These are phyloP conservation scores for Leucoma salicis DNA, from an alignment of 2,888 invertebrate species.

Conservation along the genomic window DNA sequence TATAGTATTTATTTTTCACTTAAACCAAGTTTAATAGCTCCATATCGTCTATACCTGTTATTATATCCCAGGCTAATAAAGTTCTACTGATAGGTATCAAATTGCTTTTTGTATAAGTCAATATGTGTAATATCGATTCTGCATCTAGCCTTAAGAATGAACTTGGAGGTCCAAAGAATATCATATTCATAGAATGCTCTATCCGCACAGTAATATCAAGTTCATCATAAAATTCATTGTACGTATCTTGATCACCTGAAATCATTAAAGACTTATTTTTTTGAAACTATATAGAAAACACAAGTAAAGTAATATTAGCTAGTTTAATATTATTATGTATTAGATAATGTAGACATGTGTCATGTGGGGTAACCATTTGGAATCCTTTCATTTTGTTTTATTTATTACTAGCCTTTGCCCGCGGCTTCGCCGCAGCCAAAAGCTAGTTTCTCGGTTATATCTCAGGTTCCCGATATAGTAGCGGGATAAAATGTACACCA, in stretches of 20 bases:
- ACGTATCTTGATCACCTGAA: constrained; percentile 42
- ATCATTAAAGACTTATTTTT: neutral
- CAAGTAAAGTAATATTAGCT: neutral
- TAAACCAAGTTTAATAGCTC: no score
- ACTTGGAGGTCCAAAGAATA: constrained; percentile 64
- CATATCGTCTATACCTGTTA: constrained; percentile 58
- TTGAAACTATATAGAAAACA: neutral
- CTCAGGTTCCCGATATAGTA: no score
- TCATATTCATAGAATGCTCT: constrained; percentile 66
- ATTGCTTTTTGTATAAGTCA: constrained; percentile 55
- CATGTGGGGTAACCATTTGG: no score
- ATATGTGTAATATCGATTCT: constrained; percentile 64
- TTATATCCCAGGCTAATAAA: constrained; percentile 68
- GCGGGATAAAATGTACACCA: no score
- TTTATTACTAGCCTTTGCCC: no score
- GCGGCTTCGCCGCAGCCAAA: no score
- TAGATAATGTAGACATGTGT: no score
- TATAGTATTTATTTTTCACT: no score
- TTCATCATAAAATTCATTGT: constrained; percentile 70
- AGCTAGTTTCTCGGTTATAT: no score
- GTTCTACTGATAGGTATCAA: constrained; percentile 60
- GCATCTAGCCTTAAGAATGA: constrained; percentile 67
- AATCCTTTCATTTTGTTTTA: no score
- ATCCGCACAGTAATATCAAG: constrained; percentile 52
- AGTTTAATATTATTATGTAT: no score